Evolutionary conservation across 2,888 invertebrate species (phyloP), one percentile per base, ranked within the genome.

Genomic region (Syritta pipiens): DNA sequence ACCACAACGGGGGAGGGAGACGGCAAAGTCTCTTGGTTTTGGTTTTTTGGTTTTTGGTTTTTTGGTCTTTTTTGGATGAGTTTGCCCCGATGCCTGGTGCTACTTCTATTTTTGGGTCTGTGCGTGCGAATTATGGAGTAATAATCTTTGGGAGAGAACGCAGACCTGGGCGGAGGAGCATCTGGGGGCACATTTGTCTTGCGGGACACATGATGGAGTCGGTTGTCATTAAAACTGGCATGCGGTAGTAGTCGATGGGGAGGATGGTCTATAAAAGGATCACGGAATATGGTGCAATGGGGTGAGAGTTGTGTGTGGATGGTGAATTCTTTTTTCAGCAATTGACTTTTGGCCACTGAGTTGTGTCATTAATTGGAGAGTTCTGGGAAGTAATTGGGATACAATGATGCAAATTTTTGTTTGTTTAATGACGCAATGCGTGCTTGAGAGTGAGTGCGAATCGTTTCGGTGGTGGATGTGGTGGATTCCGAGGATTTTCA

Each of bases 81-180:
- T 59, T 40, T 51, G 37, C 37, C 37, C 53, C 53, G n/a, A n/a
- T n/a, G 65, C 44, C 59, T 24, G 63, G 48, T 63, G 76, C 32
- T 60, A 60, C 42, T 67, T 67, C 72, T 79, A 79, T 79, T 79
- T 79, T 67, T 72, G 65, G 77, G 72, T n/a, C n/a, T n/a, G n/a
- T n/a, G n/a, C n/a, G 55, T 62, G 67, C 60, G 67, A 71, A 72
- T 79, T 79, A 72, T 79, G 72, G 72, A 79, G 77, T 72, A 72
- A 79, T 67, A 65, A 53, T 51, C 40, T 10, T 10, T 12, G n/a
- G 9, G 1, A 6, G 20, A 1, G 3, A 7, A 2, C 4, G 12
- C n/a, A 4, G 7, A n/a, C n/a, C n/a, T n/a, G 30, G 28, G 5
- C 12, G 20, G 42, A 19, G 10, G 10, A n/a, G n/a, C n/a, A n/a